Evolutionary conservation across 2,113 vertebrate genomes (phyloP).

Genomic region (Crotalus tigris): DNA sequence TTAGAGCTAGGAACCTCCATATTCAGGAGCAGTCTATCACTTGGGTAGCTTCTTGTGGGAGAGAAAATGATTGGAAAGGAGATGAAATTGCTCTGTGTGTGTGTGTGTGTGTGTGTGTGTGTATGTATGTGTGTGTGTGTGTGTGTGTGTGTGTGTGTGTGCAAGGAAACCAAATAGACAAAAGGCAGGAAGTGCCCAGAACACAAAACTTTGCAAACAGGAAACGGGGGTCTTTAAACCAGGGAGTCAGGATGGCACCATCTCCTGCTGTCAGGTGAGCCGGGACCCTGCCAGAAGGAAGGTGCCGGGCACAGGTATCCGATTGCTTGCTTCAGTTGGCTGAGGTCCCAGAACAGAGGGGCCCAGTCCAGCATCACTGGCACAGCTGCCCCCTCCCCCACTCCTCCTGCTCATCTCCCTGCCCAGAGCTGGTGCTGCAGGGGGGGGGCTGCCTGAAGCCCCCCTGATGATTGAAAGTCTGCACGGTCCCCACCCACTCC

Average conservation of each 20-base stretch:
- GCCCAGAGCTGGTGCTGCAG: no score
- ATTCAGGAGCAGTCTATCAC: neutral
- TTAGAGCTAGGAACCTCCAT: neutral
- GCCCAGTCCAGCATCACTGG: neutral
- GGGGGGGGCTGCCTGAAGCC: no score
- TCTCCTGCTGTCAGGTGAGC: rapidly evolving
- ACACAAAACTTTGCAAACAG: constrained; percentile 67
- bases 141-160: neutral
- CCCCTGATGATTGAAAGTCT: no score
- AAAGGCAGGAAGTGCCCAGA: constrained; percentile 64
- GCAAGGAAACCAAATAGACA: constrained; percentile 42
- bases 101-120: no score
- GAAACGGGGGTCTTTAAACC: constrained; percentile 35
- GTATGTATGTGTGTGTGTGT: neutral
- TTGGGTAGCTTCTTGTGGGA: neutral
- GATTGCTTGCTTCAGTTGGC: rapidly evolving
- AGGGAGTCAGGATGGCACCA: neutral
- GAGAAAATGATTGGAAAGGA: neutral
- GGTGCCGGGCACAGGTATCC: rapidly evolving
- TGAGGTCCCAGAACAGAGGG: neutral
- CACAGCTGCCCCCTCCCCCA: neutral
- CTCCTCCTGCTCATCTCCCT: neutral
- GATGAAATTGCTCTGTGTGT: neutral
- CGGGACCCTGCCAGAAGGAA: neutral
- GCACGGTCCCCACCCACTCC: no score